Conservation (phyloP, 2,113 vertebrate species). For the Hydrolagus affinis region DNA sequence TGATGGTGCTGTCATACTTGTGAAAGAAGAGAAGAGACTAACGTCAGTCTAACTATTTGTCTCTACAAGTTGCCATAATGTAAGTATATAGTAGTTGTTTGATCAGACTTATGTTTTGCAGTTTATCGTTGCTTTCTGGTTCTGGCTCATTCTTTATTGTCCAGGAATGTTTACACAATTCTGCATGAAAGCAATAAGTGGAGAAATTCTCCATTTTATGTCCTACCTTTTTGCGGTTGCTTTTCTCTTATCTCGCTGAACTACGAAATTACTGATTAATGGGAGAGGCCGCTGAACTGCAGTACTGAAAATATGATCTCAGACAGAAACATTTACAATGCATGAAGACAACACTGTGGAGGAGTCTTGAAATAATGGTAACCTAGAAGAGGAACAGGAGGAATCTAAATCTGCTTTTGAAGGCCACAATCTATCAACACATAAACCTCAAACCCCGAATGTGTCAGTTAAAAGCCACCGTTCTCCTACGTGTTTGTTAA, state of each 20-base stretch:
- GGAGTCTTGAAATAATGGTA: not conserved
- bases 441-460: constrained; percentile 32
- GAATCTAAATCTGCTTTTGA: not conserved
- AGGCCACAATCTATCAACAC: not conserved
- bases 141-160: constrained; percentile 39
- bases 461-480: constrained; percentile 41
- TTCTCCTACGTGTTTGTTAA: constrained; percentile 55
- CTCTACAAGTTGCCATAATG: constrained; percentile 41
- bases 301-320: constrained; percentile 6
- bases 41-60: constrained; percentile 44
- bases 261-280: not conserved
- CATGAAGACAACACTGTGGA: constrained; percentile 37
- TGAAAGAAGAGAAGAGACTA: constrained; percentile 39
- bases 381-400: constrained; percentile 34
- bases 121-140: constrained; percentile 42
- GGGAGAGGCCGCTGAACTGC: not conserved
- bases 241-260: not conserved
- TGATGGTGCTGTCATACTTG: constrained; percentile 47
- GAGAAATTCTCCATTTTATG: not conserved
- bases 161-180: constrained; percentile 40
- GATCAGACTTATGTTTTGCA: constrained; percentile 36
- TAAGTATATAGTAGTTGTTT: constrained; percentile 34
- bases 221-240: not conserved
- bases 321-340: constrained; percentile 19
- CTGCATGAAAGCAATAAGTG: constrained; percentile 41